A percentile compares a stretch with the other conserved stretches of the same genome.
These are phyloP conservation scores for Rhea pennata DNA, from an alignment of 2,113 vertebrate genomes.

Conservation along the genomic window DNA sequence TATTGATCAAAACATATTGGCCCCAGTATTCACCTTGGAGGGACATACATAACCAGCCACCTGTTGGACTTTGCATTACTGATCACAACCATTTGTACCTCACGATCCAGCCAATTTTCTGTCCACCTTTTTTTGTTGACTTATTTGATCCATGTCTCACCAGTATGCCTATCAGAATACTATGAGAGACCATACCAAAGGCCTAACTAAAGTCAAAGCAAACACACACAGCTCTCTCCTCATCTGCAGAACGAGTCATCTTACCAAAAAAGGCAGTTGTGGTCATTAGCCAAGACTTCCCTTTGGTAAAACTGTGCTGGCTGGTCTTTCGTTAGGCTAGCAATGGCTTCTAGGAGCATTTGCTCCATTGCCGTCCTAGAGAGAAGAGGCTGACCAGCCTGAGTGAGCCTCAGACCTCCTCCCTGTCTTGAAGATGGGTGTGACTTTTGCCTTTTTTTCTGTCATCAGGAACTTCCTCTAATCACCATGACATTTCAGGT, in stretches of 20 bases:
- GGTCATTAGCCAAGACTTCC: background rate
- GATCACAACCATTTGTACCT: background rate
- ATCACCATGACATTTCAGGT: background rate
- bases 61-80: background rate
- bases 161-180: background rate
- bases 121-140: background rate
- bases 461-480: background rate
- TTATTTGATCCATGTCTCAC: background rate
- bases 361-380: background rate
- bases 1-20: background rate
- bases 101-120: background rate
- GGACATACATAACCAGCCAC: accelerated
- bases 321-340: background rate
- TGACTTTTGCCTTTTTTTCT: background rate
- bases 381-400: background rate
- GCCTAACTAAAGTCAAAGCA: background rate
- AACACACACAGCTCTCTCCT: background rate
- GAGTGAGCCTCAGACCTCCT: background rate
- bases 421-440: background rate
- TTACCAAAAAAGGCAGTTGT: background rate
- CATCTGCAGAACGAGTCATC: background rate
- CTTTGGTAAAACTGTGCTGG: background rate
- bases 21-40: background rate
- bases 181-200: background rate
- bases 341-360: background rate